Evolutionary conservation across 1,140 invertebrate genomes (phyloP), one percentile per base, ranked within the genome.

Genomic region (Calosoma granatense): DNA sequence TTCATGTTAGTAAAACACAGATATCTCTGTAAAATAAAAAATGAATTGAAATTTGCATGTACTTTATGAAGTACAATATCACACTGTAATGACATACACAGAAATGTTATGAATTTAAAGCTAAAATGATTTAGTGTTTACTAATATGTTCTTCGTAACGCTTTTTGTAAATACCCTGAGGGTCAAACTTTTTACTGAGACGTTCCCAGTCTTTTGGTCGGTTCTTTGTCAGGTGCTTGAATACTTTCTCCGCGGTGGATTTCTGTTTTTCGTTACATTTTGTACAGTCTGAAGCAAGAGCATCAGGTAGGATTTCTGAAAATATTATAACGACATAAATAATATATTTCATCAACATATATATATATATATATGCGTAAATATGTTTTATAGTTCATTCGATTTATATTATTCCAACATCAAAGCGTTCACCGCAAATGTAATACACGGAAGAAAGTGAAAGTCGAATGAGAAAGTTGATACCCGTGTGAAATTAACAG

Each of bases 241-340:
- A 67, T 4, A 76, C 69, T 60, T 72, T 77, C 54, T 72, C 72
- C 1, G 72, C 67, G 1, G 68, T 66, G 19, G 64, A 51, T 61
- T 70, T 76, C 55, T 78, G 74, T 19, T 69, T 73, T n/a, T 67
- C 65, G 26, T 64, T 74, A 60, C 77, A 79, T 64, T 74, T 76
- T 17, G 63, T 63, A 56, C 77, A 79, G 2, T 63, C 69, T 17
- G 67, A 72, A 0, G 63, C 30, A 9, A 79, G 58, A 1, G 74
- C 74, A 54, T 78, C 75, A 2, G 76, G 74, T 20, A 77, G 58
- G n/a, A 67, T 70, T 65, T 68, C 76, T 78, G 64, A 20, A 65
- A 66, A 22, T 30, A 19, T 20, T 22, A 54, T 55, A 56, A 20
- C 4, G 12, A 47, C 9, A 36, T 6, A 36, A 36, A 36, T 36